Conservation (phyloP, 2,797 vertebrate species). For the Bovichtus variegatus region DNA sequence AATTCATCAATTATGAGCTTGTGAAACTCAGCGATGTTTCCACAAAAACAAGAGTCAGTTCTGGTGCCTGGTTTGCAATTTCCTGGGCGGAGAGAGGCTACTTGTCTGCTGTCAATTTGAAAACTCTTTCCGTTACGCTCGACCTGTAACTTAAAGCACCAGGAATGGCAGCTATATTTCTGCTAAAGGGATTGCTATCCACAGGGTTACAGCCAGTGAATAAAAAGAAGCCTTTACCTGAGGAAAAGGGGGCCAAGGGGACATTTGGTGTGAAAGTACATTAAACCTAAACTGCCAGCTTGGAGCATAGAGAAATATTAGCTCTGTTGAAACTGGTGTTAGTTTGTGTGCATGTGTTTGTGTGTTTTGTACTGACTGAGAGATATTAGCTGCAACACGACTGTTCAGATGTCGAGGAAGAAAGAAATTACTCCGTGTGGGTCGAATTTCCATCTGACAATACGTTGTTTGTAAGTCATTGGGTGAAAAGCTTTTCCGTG, state of each 20-base stretch:
- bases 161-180: constrained; percentile 53
- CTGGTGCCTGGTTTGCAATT: constrained; percentile 31
- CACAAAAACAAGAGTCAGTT: constrained; percentile 6
- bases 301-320: constrained; percentile 11
- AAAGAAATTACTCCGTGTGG: background rate
- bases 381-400: constrained; percentile 27
- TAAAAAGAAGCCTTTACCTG: constrained; percentile 49
- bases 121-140: constrained; percentile 35
- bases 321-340: background rate
- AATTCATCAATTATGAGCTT: background rate
- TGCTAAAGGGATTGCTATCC: constrained; percentile 58
- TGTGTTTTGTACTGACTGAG: constrained; percentile 37
- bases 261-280: constrained; percentile 15
- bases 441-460: constrained; percentile 15
- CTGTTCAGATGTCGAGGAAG: constrained; percentile 1
- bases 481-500: constrained; percentile 25
- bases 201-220: constrained; percentile 47
- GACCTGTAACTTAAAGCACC: constrained; percentile 60
- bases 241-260: background rate
- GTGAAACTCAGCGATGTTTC: background rate
- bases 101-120: constrained; percentile 50
- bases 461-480: constrained; percentile 25
- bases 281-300: constrained; percentile 30
- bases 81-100: background rate
- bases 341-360: background rate